A percentile compares a stretch with the other conserved stretches of the same genome.
Conservation (phyloP, 2,888 invertebrate species). For the Platynereis dumerilii region DNA sequence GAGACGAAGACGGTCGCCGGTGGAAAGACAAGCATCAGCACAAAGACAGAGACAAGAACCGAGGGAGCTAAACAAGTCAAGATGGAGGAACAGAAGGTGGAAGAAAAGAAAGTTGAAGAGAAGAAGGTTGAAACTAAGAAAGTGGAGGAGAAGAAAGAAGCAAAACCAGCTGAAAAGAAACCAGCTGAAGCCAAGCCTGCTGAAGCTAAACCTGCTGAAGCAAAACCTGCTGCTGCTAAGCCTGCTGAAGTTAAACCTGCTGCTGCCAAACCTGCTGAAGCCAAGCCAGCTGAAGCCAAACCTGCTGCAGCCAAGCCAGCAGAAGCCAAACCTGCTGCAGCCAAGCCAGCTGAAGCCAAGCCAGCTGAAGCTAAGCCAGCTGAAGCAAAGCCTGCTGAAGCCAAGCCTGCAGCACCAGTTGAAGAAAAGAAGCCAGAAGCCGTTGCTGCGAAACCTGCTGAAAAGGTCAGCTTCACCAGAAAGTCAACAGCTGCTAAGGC, state of each 20-base stretch:
- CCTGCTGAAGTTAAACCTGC: not conserved
- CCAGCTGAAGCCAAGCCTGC: not conserved
- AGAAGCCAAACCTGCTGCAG: not conserved
- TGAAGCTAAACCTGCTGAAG: not conserved
- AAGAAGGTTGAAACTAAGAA: too few relatives aligned
- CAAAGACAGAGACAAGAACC: too few relatives aligned
- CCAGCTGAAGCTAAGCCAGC: not conserved
- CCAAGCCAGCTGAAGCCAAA: not conserved
- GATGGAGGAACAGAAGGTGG: too few relatives aligned
- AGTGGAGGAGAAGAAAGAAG: too few relatives aligned
- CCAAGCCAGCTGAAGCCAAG: not conserved
- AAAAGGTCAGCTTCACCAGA: too few relatives aligned
- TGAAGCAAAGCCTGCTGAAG: constrained; percentile 2
- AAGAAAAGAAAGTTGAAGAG: too few relatives aligned
- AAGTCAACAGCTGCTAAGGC: too few relatives aligned
- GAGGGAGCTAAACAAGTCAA: too few relatives aligned
- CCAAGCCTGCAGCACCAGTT: not conserved
- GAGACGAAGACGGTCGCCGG: too few relatives aligned
- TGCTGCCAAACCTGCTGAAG: not conserved
- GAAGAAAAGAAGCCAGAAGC: constrained; percentile 5
- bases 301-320: not conserved
- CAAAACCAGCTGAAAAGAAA: not conserved
- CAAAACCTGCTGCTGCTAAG: not conserved
- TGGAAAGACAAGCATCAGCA: too few relatives aligned
- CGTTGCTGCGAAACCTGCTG: not conserved